Conservation (phyloP, 2,113 vertebrate genomes). For the Alethe diademata region DNA sequence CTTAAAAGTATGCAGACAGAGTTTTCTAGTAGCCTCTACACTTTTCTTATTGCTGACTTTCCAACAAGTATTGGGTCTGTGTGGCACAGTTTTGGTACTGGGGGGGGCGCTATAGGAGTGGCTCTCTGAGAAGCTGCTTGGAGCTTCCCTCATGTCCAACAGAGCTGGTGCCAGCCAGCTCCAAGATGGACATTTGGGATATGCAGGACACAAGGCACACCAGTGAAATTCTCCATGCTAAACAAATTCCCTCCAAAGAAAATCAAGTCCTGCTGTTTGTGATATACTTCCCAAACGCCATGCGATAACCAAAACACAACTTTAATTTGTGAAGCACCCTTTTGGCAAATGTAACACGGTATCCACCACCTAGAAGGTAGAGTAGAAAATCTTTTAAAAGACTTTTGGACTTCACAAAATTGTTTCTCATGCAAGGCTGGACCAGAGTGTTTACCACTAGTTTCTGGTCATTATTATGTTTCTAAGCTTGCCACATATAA, state of each 20-base stretch:
- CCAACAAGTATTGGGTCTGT: rapidly evolving
- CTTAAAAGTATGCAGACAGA: background rate
- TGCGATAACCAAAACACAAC: background rate
- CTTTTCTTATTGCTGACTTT: background rate
- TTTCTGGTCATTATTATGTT: background rate
- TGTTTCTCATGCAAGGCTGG: rapidly evolving
- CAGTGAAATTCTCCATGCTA: background rate
- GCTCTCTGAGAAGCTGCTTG: background rate
- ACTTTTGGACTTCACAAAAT: background rate
- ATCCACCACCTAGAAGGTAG: background rate
- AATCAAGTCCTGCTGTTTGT: background rate
- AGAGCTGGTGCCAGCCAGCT: background rate
- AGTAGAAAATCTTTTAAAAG: background rate
- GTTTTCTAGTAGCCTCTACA: background rate
- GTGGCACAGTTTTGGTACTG: background rate
- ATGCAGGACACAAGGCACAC: background rate
- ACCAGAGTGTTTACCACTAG: background rate
- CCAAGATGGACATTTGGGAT: background rate
- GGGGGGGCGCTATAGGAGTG: too few species aligned
- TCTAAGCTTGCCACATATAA: background rate
- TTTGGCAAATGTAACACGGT: background rate
- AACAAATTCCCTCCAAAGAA: background rate
- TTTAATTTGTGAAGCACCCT: background rate
- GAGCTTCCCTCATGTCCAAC: background rate
- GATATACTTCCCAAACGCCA: background rate